These are phyloP conservation scores for Ornithorhynchus anatinus DNA, from an alignment of 2,113 vertebrate genomes.

Conservation along the genomic window DNA sequence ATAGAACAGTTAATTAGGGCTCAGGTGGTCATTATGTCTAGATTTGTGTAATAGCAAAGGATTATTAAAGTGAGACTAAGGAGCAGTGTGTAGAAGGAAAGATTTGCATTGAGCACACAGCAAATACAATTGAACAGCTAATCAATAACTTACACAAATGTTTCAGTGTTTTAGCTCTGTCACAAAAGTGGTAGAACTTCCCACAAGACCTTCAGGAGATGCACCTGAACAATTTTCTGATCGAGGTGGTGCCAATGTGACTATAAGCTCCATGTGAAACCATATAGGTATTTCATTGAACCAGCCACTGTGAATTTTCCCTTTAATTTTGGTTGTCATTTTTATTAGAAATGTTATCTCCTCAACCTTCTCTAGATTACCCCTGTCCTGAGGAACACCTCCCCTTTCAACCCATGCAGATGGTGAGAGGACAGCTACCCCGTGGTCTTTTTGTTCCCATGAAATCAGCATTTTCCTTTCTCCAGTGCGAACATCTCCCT, in stretches of 20 bases:
- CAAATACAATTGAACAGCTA: slow-evolving; percentile 28
- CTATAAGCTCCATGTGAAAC: too few relatives aligned
- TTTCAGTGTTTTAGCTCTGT: slow-evolving; percentile 12
- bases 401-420: too few relatives aligned
- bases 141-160: slow-evolving; percentile 23
- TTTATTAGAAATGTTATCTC: too few relatives aligned
- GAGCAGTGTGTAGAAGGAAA: background rate
- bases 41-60: slow-evolving; percentile 21
- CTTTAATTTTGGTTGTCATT: too few relatives aligned
- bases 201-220: slow-evolving; percentile 20
- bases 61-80: slow-evolving; percentile 32
- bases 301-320: too few relatives aligned
- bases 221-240: slow-evolving; percentile 14
- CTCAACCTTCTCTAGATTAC: too few relatives aligned
- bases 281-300: too few relatives aligned
- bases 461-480: too few relatives aligned
- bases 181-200: slow-evolving; percentile 22
- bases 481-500: too few relatives aligned
- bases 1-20: slow-evolving; percentile 37
- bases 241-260: background rate
- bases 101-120: background rate
- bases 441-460: too few relatives aligned
- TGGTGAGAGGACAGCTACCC: too few relatives aligned
- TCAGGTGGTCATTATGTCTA: slow-evolving; percentile 25
- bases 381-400: too few relatives aligned